These are phyloP conservation scores for Heterotilapia buettikoferi DNA, from an alignment of 2,113 vertebrate species.

Conservation along the genomic window DNA sequence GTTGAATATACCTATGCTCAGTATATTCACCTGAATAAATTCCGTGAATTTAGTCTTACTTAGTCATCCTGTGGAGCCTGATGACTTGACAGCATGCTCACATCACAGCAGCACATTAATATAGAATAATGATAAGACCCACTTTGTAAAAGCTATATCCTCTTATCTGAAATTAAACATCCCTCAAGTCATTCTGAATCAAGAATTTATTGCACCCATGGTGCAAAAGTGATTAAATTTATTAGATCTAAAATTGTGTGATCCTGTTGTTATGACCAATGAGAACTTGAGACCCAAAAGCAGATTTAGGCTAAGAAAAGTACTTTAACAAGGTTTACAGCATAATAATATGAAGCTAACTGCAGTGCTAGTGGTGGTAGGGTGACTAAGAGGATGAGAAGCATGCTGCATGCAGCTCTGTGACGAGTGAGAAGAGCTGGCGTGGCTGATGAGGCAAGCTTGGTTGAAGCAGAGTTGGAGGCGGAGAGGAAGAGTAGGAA, in stretches of 20 bases:
- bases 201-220: conserved; percentile 1
- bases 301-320: background rate
- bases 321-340: background rate
- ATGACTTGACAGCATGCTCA: conserved; percentile 5
- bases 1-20: background rate
- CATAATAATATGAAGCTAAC: background rate
- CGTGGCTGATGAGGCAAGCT: background rate
- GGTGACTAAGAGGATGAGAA: background rate
- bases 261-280: background rate
- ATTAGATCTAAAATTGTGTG: conserved; percentile 32
- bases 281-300: background rate
- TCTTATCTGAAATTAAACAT: conserved; percentile 52
- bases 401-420: background rate
- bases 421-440: background rate
- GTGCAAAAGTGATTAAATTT: conserved; percentile 30
- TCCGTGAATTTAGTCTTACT: background rate
- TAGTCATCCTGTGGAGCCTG: background rate
- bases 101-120: background rate
- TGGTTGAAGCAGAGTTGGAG: background rate
- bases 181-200: conserved; percentile 12
- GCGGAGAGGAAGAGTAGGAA: background rate
- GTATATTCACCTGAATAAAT: background rate
- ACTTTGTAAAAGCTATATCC: conserved; percentile 9
- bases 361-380: background rate
- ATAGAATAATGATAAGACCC: conserved; percentile 19